Base-by-base conservation (phyloP, 2,888 invertebrate genomes). In the Chromoteleia sp. region DNA sequence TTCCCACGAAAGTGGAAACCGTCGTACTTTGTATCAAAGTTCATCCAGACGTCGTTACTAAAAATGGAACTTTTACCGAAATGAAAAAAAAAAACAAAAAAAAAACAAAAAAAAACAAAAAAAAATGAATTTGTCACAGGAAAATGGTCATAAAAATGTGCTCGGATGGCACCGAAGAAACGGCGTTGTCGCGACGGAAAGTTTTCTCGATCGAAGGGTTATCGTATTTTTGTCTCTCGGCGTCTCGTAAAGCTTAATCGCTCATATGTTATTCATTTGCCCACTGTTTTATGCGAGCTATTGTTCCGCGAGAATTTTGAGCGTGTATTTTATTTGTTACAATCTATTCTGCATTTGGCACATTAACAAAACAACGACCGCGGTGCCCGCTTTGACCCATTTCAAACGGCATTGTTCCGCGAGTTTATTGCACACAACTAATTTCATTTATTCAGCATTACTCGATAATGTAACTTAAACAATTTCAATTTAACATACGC, bases 171-270 rank as follows among this genome's bases (percentile, higher is more conserved):
- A 61, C 36, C 68, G 43, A 70, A 65, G 52, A 65, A 71, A 52
- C 71, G 45, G 4, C 29, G 61, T 15, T 71, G 78, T 78, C 76
- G 73, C 81, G 78, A 81, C 81, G 83, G 83, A 83, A 83, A 83
- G 78, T 83, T 83, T 81, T 78, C 78, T 78, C 81, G 81, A 81
- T 83, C 83, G 78, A 81, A 83, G 78, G 81, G 83, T 83, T 83
- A 83, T 83, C 83, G 78, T 81, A 83, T 81, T 83, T 83, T 83
- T 83, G 81, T 75, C 75, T 75, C 68, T 65, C 77, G 54, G 71
- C 68, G 80, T 54, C 80, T 83, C 80, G 56, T 65, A 61, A 80
- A 74, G 73, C 56, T 83, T 83, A 81, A 81, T 81, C 78, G 76
- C 78, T 75, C 63, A 68, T 74, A 68, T 73, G 77, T 77, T 70